phyloP scores from a whole-genome alignment of 2,797 vertebrate genomes.

The Hemibagrus guttatus region DNA sequence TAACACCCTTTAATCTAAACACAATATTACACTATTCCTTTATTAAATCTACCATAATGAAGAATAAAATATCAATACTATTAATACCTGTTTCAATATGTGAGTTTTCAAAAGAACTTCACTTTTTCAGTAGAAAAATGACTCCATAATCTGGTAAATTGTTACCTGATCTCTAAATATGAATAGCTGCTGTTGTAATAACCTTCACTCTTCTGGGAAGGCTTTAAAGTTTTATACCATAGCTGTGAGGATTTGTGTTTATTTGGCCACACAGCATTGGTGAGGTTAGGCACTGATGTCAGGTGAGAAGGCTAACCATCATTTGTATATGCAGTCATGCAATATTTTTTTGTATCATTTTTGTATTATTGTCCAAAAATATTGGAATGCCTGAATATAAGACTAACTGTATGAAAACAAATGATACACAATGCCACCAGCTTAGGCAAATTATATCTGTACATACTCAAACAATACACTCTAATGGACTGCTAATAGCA shows the following conservation, averaged over 20 bases:
- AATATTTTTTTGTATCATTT: neutral
- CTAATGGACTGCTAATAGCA: neutral
- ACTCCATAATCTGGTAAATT: neutral
- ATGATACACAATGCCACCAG: neutral
- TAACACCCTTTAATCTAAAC: neutral
- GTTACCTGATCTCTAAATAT: neutral
- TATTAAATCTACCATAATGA: neutral
- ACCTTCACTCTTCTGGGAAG: neutral
- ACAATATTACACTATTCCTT: neutral
- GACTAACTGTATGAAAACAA: neutral
- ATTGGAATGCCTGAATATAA: neutral
- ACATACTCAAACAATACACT: neutral
- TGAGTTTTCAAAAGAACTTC: neutral
- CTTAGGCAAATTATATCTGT: neutral
- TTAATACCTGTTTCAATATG: neutral
- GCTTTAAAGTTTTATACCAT: neutral
- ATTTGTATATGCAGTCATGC: neutral
- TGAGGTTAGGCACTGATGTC: neutral
- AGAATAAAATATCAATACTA: neutral
- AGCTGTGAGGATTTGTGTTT: neutral
- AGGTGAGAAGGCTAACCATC: neutral
- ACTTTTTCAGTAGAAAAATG: neutral
- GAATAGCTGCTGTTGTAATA: neutral
- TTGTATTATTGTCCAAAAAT: neutral
- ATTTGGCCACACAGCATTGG: neutral